These are phyloP conservation scores for Otocyon megalotis DNA, from an alignment of 2,113 vertebrate species.

Conservation along the genomic window DNA sequence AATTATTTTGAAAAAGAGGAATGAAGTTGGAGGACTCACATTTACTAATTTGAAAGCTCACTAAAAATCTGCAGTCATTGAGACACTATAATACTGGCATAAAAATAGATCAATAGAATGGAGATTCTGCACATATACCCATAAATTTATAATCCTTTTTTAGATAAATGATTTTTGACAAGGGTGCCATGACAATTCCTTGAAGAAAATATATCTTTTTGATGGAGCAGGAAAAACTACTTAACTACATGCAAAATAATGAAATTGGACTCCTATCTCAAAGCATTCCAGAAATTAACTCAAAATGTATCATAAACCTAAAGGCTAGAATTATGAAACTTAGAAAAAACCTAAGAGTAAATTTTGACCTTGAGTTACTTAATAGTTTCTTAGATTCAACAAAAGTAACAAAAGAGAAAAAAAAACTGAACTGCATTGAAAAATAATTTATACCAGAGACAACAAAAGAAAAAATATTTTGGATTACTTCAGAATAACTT, in stretches of 20 bases:
- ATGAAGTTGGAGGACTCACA: neutral
- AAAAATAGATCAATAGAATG: neutral
- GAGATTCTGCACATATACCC: neutral
- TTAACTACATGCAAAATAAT: neutral
- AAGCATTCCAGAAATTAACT: slow-evolving; percentile 24
- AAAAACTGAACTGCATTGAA: neutral
- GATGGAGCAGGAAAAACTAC: neutral
- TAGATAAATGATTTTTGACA: neutral
- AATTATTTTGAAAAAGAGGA: neutral
- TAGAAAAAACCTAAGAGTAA: neutral
- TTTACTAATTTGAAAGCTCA: neutral
- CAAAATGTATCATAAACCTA: neutral
- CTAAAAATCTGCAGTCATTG: neutral
- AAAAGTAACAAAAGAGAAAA: neutral
- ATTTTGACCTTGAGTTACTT: neutral
- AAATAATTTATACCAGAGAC: neutral
- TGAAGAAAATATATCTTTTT: neutral
- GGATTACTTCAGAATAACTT: neutral
- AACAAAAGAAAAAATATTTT: neutral
- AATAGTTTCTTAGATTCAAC: neutral
- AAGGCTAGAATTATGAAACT: neutral
- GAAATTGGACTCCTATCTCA: neutral
- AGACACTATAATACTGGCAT: neutral
- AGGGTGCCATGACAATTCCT: neutral
- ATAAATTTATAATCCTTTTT: neutral